A percentile compares a stretch with the other conserved stretches of the same genome.
phyloP scores from a whole-genome alignment of 2,797 vertebrate genomes.

The Chrosomus eos region DNA sequence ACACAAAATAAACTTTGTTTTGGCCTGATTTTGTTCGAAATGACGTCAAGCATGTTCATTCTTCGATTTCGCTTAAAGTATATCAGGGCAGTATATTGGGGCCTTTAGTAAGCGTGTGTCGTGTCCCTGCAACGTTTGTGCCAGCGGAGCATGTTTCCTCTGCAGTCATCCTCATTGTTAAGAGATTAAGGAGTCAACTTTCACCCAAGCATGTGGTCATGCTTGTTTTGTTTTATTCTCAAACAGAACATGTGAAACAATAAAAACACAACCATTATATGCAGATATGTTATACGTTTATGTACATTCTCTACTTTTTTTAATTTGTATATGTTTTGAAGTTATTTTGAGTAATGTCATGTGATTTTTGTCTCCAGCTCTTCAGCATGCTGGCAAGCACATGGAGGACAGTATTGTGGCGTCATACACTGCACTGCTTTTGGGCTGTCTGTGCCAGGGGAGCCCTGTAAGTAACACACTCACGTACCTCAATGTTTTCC shows the following conservation, averaged over 20 bases:
- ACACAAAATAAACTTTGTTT: no score
- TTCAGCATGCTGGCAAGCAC: slow-evolving; percentile 98
- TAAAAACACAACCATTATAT: neutral
- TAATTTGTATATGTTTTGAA: neutral
- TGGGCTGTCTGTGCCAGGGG: slow-evolving; percentile 97
- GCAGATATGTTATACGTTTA: neutral
- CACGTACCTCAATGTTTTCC: neutral
- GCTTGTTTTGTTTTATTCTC: neutral
- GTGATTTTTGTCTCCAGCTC: slow-evolving; percentile 75
- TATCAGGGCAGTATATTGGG: no score
- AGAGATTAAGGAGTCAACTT: neutral
- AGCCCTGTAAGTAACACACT: slow-evolving; percentile 84
- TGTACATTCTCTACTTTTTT: neutral
- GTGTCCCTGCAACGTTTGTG: neutral
- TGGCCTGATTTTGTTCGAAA: no score
- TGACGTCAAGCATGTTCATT: no score
- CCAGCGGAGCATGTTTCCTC: neutral
- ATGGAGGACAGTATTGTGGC: slow-evolving; percentile 99
- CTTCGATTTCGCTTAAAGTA: no score
- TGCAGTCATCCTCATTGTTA: neutral
- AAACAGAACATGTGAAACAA: neutral
- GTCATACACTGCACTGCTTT: slow-evolving; percentile 95
- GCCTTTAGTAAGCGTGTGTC: no score
- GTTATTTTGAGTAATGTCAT: neutral
- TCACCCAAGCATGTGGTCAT: neutral